Percentiles rank a stretch among this genome's conserved stretches.
Conservation (phyloP, 1,140 invertebrate species). For the Conopomorpha cramerella region DNA sequence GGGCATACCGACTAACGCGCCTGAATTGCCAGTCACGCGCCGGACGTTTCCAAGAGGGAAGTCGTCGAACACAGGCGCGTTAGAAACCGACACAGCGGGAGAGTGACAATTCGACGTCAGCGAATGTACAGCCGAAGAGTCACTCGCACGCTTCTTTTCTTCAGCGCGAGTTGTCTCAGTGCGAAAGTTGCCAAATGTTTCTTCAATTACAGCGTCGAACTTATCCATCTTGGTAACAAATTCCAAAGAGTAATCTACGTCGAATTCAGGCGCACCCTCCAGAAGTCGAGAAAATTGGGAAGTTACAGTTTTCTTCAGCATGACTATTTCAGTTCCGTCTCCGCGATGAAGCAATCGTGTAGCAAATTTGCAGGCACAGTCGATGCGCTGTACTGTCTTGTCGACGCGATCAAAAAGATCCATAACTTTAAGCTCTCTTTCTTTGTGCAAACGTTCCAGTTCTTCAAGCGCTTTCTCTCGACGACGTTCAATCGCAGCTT, state of each 20-base stretch:
- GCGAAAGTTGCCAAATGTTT: conserved; percentile 73
- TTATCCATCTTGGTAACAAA: conserved; percentile 81
- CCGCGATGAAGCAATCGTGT: conserved; percentile 78
- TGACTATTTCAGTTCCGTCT: conserved; percentile 80
- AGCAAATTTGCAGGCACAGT: conserved; percentile 84
- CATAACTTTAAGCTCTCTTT: conserved; percentile 86
- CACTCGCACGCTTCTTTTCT: conserved; percentile 40
- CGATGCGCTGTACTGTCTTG: conserved; percentile 79
- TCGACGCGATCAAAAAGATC: conserved; percentile 81
- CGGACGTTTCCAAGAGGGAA: conserved; percentile 35
- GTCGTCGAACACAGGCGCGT: conserved; percentile 47
- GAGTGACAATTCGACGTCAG: conserved; percentile 42
- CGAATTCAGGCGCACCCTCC: conserved; percentile 78
- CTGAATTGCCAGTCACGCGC: conserved; percentile 32
- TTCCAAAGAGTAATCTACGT: conserved; percentile 76
- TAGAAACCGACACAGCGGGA: conserved; percentile 45
- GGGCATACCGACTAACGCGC: too few species aligned
- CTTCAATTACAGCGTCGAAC: conserved; percentile 73
- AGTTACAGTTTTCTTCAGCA: conserved; percentile 76
- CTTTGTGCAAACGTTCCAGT: conserved; percentile 79
- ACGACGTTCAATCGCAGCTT: conserved; percentile 78
- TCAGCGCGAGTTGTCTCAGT: conserved; percentile 65
- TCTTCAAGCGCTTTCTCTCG: conserved; percentile 76
- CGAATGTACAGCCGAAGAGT: conserved; percentile 74
- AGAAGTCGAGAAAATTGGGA: conserved; percentile 77